Evolutionary conservation across 35 echinoderm and acorn worm genomes (phyloP), one percentile per base, ranked within the genome.

Genomic region (Antedon bifida): DNA sequence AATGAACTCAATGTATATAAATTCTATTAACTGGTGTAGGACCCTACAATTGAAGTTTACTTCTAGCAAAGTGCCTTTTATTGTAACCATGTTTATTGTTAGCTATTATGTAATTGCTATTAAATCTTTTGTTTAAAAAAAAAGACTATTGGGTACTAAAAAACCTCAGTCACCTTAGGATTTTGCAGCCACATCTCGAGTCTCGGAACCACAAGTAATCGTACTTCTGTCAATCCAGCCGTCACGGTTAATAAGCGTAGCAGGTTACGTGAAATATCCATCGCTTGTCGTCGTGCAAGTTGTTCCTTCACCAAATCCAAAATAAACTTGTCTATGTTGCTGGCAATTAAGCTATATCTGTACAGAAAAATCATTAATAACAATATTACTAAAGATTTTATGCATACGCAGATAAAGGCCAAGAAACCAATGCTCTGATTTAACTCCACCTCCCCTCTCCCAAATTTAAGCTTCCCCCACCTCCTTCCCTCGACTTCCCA

Each of bases 161-260:
- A n/a, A n/a, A n/a, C n/a, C n/a, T n/a, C n/a, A n/a, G n/a, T n/a
- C 81, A 97, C 94, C 94, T 97, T 97, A 51, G 94, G 90, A 64
- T 97, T 97, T 36, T 97, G 90, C 30, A 97, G 79, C 94, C 94
- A 97, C 90, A 97, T 85, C 78, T 97, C 94, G 3, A 97, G 90
- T 64, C 90, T 86, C 30, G 30, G 75, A 30, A 90, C 84, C 0
- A 74, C 82, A 31, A 97, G 46, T 64, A 89, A 39, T 74, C 94
- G 33, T n/a, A 97, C 90, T 75, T 97, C 94, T 51, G 79, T 78
- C 31, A 97, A 83, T 19, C 94, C 94, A 75, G 84, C 92, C 12
- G 94, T 86, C 5, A 84, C 85, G 30, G 90, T 79, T 28, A 97
- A 82, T 17, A 97, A 78, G 0, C 88, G 83, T 33, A 97, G 82